Percentiles rank a stretch among this genome's conserved stretches.
These are phyloP conservation scores for Nannoperca obscura DNA, from an alignment of 2,797 vertebrate species.

Conservation along the genomic window DNA sequence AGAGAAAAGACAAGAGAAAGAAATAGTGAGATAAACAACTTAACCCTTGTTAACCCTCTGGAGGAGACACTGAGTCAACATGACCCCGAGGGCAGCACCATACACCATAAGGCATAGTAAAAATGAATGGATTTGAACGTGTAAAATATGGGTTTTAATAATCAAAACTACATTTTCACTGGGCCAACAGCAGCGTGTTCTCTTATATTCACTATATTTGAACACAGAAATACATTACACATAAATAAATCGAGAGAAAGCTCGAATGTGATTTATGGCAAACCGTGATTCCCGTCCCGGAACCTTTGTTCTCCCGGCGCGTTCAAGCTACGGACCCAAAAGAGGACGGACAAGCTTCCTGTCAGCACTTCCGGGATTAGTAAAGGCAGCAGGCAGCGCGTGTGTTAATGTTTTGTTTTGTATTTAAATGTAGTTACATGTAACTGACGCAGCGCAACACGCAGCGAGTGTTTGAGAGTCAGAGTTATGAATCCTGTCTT, in stretches of 20 bases:
- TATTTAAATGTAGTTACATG: neutral
- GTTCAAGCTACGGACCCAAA: neutral
- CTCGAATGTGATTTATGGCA: neutral
- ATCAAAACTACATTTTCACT: too few species aligned
- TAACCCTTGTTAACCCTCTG: too few species aligned
- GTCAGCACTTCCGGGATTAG: neutral
- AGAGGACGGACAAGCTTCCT: neutral
- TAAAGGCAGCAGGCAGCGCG: rapidly evolving
- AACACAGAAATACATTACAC: neutral
- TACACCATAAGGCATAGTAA: too few species aligned
- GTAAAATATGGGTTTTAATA: neutral
- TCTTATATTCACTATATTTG: neutral
- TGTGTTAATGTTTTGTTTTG: neutral
- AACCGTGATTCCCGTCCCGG: neutral
- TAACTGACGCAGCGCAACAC: rapidly evolving
- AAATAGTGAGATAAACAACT: neutral
- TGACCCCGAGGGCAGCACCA: too few species aligned
- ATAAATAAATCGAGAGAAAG: too few species aligned
- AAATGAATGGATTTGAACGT: neutral
- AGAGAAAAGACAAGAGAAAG: neutral
- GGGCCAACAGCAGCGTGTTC: too few species aligned
- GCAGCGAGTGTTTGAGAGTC: neutral
- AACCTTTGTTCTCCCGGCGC: neutral
- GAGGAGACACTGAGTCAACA: too few species aligned
- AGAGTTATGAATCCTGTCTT: constrained; percentile 57